Percentiles rank a stretch among this genome's conserved stretches.
Conservation (phyloP, 2,888 invertebrate genomes). For the Luperina testacea region DNA sequence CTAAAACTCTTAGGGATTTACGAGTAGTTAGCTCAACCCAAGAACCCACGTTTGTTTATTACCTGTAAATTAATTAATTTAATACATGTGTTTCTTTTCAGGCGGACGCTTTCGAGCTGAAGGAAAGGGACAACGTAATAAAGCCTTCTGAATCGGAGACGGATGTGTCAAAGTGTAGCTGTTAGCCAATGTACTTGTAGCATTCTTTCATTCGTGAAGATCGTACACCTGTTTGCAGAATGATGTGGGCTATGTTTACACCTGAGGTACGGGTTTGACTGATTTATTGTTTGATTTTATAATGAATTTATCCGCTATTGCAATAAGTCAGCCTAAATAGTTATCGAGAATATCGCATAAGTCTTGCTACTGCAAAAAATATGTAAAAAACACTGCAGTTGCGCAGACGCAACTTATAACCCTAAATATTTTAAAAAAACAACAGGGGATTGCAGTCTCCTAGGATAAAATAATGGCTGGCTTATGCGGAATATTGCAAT, state of each 20-base stretch:
- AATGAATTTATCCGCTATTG: constrained; percentile 12
- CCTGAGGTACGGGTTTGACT: constrained; percentile 53
- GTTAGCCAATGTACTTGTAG: constrained; percentile 75
- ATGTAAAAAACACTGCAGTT: constrained; percentile 1
- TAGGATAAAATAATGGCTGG: not conserved
- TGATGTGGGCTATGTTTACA: constrained; percentile 48
- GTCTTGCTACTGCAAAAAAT: constrained; percentile 14
- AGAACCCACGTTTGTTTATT: not conserved
- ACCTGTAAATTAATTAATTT: not conserved
- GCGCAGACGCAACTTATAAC: not conserved
- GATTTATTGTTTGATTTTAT: constrained; percentile 12
- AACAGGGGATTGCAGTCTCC: not conserved
- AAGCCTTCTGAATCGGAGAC: constrained; percentile 88
- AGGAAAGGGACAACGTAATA: constrained; percentile 86
- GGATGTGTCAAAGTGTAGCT: constrained; percentile 87
- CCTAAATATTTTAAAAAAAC: not conserved
- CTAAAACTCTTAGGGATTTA: not conserved
- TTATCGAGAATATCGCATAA: not conserved
- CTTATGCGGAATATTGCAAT: not conserved
- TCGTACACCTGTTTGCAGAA: constrained; percentile 49
- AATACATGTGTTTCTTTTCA: constrained; percentile 70
- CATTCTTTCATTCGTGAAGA: constrained; percentile 57
- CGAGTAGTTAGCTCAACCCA: not conserved
- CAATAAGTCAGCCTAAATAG: constrained; percentile 1
- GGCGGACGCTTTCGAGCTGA: constrained; percentile 88